Conservation (phyloP, 2,888 invertebrate genomes). For the Ctenicera cuprea region DNA sequence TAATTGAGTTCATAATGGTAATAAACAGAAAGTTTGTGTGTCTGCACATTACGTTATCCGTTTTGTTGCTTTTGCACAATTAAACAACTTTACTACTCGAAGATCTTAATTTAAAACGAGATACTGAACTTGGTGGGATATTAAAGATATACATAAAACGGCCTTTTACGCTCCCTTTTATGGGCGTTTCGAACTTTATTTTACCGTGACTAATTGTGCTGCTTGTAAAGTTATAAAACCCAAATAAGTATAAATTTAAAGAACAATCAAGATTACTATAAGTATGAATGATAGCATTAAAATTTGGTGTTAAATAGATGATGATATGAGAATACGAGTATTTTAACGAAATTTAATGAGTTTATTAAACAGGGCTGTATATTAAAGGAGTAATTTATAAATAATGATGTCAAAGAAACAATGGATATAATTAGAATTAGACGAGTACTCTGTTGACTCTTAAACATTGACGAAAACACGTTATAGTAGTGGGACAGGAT, state of each 20-base stretch:
- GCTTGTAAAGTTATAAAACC: constrained; percentile 7
- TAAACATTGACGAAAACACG: too few species aligned
- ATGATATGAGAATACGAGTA: too few species aligned
- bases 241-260: constrained; percentile 2
- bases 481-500: too few species aligned
- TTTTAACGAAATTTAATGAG: too few species aligned
- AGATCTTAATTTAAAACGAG: constrained; percentile 20
- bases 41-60: background rate
- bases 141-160: constrained; percentile 22
- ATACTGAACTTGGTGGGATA: constrained; percentile 17
- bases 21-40: constrained; percentile 1
- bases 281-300: too few species aligned
- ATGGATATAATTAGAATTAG: too few species aligned
- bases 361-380: too few species aligned
- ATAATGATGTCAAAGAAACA: too few species aligned
- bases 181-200: constrained; percentile 19
- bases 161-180: constrained; percentile 19
- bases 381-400: too few species aligned
- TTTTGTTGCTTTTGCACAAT: constrained; percentile 26
- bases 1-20: background rate
- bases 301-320: too few species aligned
- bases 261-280: background rate
- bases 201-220: constrained; percentile 18
- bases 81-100: constrained; percentile 16
- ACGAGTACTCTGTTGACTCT: too few species aligned